These are phyloP conservation scores for Ormyrus pomaceus DNA, from an alignment of 2,888 invertebrate species.

Conservation along the genomic window DNA sequence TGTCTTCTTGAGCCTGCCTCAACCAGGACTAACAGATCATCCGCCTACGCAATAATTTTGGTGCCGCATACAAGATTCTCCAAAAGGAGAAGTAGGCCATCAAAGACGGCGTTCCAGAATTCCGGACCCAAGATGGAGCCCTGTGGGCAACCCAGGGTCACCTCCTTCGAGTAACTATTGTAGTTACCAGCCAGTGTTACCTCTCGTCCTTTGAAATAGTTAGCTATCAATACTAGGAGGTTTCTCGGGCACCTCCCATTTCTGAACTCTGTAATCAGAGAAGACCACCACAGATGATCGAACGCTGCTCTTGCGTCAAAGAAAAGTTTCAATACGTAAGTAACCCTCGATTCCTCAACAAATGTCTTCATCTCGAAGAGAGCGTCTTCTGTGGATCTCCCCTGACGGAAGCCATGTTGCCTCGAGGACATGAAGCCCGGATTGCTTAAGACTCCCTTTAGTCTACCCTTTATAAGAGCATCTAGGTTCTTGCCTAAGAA, in stretches of 20 bases:
- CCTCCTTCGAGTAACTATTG: no score
- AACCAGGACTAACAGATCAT: no score
- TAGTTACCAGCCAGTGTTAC: no score
- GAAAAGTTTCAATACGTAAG: not conserved
- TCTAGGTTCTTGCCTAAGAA: not conserved
- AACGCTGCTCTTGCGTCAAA: not conserved
- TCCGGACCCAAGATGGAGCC: no score
- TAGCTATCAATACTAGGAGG: not conserved
- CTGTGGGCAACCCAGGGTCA: no score
- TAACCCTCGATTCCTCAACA: not conserved
- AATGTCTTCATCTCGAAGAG: not conserved
- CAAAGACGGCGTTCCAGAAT: no score
- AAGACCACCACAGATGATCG: not conserved
- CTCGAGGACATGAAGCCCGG: conserved; percentile 45
- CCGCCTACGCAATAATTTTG: no score
- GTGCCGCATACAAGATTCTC: no score
- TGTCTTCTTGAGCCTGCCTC: no score
- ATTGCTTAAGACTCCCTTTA: not conserved
- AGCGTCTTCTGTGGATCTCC: conserved; percentile 51
- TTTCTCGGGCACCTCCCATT: not conserved
- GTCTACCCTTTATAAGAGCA: not conserved
- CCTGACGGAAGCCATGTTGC: conserved; percentile 54
- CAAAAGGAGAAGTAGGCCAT: no score
- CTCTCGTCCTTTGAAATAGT: not conserved
- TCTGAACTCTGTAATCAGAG: no score